Evolutionary conservation across 2,113 vertebrate species (phyloP).

Genomic region (Gopherus evgoodei): DNA sequence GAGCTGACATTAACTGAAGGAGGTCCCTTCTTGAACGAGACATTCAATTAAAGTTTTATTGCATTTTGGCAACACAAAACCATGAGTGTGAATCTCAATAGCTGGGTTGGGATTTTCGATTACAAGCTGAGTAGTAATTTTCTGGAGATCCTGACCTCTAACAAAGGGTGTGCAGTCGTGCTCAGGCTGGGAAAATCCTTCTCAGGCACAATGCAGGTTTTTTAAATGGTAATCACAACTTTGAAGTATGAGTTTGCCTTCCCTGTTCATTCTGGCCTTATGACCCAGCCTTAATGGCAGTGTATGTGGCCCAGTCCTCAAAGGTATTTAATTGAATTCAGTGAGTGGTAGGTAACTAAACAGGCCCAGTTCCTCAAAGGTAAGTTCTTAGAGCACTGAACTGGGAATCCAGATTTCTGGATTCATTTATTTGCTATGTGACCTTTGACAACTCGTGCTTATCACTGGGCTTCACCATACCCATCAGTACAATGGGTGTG

Average conservation of each 20-base stretch:
- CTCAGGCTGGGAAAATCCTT: accelerated
- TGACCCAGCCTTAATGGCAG: accelerated
- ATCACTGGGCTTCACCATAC: neutral
- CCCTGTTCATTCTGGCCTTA: too few relatives aligned
- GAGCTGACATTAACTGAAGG: neutral
- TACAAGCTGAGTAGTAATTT: neutral
- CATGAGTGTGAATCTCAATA: accelerated
- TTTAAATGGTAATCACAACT: neutral
- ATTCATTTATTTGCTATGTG: neutral
- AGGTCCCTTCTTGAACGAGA: slow-evolving; percentile 3
- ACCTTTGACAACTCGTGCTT: neutral
- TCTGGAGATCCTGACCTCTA: neutral
- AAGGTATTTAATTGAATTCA: neutral
- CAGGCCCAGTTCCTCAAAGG: too few relatives aligned
- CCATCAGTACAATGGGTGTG: neutral
- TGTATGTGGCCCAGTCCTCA: neutral
- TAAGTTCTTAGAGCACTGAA: neutral
- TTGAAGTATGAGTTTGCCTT: accelerated
- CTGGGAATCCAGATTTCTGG: neutral
- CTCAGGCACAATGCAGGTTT: neutral
- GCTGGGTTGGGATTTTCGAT: slow-evolving; percentile 16
- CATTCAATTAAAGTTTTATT: neutral
- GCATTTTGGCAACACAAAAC: neutral
- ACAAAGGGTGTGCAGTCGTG: neutral
- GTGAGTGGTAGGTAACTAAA: neutral